These are phyloP conservation scores for Eupithecia inturbata DNA, from an alignment of 2,888 invertebrate genomes.

Conservation along the genomic window DNA sequence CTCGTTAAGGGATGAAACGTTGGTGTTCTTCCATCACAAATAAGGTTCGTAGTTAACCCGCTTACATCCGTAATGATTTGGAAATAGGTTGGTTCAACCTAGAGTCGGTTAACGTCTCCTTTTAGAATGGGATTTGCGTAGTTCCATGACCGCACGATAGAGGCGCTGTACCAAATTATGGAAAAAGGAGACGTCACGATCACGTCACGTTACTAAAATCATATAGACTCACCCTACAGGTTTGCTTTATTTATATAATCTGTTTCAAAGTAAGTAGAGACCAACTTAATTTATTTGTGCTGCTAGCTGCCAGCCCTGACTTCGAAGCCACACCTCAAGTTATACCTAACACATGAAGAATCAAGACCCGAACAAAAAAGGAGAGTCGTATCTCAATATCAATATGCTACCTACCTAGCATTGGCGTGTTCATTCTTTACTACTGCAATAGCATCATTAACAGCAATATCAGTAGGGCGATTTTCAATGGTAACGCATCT, in stretches of 20 bases:
- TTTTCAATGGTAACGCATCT: not conserved
- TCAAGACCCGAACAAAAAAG: constrained; percentile 62
- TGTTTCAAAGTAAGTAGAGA: not conserved
- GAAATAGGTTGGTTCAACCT: too few species aligned
- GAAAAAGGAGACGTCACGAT: too few species aligned
- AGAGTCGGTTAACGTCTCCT: too few species aligned
- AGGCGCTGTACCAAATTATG: too few species aligned
- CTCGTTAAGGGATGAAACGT: too few species aligned
- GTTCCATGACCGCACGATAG: too few species aligned
- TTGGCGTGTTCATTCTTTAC: constrained; percentile 48
- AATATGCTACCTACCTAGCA: constrained; percentile 58
- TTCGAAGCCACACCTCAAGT: constrained; percentile 52
- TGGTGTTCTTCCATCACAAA: too few species aligned
- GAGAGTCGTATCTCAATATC: constrained; percentile 53
- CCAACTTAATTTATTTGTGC: not conserved
- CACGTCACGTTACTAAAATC: too few species aligned
- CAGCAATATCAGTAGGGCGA: constrained; percentile 10
- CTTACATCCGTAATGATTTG: too few species aligned
- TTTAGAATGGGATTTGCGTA: too few species aligned
- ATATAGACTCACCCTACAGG: too few species aligned
- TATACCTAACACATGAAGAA: constrained; percentile 52
- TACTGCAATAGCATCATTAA: constrained; percentile 41
- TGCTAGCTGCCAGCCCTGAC: constrained; percentile 40
- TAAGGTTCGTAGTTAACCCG: too few species aligned
- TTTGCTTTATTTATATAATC: not conserved